Evolutionary conservation across 2,797 vertebrate species (phyloP).

Genomic region (Cyprinodon diabolis): DNA sequence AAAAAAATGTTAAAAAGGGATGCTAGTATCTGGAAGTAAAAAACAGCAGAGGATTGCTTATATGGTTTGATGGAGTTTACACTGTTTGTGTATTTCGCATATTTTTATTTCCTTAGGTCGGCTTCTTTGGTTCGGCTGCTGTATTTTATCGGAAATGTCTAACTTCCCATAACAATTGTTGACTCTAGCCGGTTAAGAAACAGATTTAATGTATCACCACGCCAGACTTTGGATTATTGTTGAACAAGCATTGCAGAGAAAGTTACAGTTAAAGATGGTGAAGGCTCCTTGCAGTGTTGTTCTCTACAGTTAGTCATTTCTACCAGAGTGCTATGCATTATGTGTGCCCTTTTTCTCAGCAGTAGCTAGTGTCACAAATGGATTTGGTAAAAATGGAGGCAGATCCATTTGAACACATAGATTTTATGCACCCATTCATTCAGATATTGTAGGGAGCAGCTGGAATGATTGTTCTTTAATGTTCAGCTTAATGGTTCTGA

Average conservation of each 20-base stretch:
- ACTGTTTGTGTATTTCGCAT: background rate
- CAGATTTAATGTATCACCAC: background rate
- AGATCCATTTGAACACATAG: background rate
- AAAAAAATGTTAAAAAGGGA: background rate
- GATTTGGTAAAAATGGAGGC: background rate
- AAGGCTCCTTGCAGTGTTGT: background rate
- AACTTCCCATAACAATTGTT: background rate
- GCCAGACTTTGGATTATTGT: background rate
- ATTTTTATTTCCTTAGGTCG: no score
- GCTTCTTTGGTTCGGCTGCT: background rate
- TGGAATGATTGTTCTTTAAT: background rate
- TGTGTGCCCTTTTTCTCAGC: background rate
- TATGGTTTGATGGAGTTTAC: background rate
- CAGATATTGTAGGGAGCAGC: background rate
- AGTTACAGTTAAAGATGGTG: slow-evolving; percentile 2
- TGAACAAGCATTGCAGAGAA: background rate
- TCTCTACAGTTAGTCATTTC: background rate
- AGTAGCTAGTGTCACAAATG: background rate
- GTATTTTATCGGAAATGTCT: no score
- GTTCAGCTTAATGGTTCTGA: slow-evolving; percentile 20
- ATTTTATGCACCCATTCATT: background rate
- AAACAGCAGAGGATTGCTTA: background rate
- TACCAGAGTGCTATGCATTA: background rate
- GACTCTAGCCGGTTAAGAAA: background rate
- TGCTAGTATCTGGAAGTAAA: background rate